Evolutionary conservation across 2,797 vertebrate genomes (phyloP).

Genomic region (Mormyrops boulengeri): DNA sequence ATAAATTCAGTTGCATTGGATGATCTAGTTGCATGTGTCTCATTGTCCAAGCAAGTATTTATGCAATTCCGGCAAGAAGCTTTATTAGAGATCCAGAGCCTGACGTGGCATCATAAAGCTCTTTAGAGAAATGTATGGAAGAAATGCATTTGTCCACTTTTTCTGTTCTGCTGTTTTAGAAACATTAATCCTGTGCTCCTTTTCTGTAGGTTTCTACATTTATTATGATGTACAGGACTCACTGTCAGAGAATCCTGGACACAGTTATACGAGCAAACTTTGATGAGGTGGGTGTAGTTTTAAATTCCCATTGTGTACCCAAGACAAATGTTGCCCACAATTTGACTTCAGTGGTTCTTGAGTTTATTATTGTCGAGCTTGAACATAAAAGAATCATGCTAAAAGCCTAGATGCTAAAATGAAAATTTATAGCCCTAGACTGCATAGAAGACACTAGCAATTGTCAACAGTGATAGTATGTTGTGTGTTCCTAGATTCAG

Average conservation of each 20-base stretch:
- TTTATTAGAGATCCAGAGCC: background rate
- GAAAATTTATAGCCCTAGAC: background rate
- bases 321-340: background rate
- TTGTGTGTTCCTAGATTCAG: background rate
- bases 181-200: background rate
- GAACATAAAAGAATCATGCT: background rate
- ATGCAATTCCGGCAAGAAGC: background rate
- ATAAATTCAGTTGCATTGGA: background rate
- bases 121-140: background rate
- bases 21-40: background rate
- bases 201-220: constrained; percentile 88
- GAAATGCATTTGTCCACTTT: background rate
- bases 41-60: background rate
- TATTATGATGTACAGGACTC: constrained; percentile 99
- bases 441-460: background rate
- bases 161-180: background rate
- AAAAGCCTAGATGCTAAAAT: background rate
- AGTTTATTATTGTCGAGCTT: background rate
- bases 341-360: background rate
- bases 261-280: constrained; percentile 99
- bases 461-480: background rate
- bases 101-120: background rate
- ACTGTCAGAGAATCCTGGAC: constrained; percentile 98
- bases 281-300: constrained; percentile 75
- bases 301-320: background rate